phyloP scores from a whole-genome alignment of 2,113 vertebrate genomes.

The Tonatia bakeri region DNA sequence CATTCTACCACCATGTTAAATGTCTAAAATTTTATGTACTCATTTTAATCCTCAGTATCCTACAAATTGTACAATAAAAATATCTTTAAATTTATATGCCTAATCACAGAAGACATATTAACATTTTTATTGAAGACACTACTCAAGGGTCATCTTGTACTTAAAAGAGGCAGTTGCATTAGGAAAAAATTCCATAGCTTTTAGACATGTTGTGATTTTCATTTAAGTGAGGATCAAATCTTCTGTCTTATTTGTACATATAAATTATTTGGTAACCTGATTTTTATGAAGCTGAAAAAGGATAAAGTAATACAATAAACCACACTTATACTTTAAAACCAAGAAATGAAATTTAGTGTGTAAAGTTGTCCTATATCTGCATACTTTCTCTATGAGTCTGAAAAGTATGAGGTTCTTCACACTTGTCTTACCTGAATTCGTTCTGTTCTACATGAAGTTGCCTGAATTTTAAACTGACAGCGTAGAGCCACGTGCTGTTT shows the following conservation, averaged over 20 bases:
- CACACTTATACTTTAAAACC: conserved; percentile 23
- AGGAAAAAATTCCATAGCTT: background rate
- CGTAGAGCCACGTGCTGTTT: background rate
- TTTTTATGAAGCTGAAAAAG: background rate
- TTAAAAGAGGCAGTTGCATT: conserved; percentile 29
- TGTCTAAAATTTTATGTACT: background rate
- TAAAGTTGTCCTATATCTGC: background rate
- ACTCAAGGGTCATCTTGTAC: background rate
- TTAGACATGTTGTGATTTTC: conserved; percentile 28
- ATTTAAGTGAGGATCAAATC: background rate
- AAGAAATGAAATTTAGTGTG: background rate
- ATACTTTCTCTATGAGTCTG: background rate
- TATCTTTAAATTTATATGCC: background rate
- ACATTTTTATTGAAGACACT: conserved; percentile 10
- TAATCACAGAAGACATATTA: conserved; percentile 36
- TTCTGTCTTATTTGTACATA: background rate
- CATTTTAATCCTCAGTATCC: conserved; percentile 11
- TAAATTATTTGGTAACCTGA: background rate
- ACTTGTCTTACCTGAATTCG: background rate
- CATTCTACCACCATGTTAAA: background rate
- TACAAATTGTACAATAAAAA: background rate
- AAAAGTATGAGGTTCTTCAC: background rate
- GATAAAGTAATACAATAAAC: background rate
- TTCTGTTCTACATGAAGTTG: background rate
- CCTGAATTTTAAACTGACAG: background rate